These are phyloP conservation scores for Hedya salicella DNA, from an alignment of 2,888 invertebrate species.

Conservation along the genomic window DNA sequence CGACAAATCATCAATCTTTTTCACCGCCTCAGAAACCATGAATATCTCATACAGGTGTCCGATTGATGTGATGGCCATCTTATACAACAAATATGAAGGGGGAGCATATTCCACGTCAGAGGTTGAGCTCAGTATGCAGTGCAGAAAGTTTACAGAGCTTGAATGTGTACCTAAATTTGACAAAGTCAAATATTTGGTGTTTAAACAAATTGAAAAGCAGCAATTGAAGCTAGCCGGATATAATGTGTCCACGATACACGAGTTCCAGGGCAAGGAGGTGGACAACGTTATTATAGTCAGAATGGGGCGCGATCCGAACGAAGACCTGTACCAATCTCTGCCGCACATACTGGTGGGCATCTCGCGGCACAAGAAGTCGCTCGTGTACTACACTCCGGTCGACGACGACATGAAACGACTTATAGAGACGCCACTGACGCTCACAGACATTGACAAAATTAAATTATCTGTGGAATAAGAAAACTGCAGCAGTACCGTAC, in stretches of 20 bases:
- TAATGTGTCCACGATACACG: slow-evolving; percentile 37
- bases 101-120: slow-evolving; percentile 30
- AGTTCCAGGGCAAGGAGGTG: slow-evolving; percentile 38
- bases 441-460: not conserved
- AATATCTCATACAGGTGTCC: slow-evolving; percentile 39
- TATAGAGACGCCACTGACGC: slow-evolving; percentile 23
- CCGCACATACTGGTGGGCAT: slow-evolving; percentile 37
- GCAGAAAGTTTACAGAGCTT: slow-evolving; percentile 12
- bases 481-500: not conserved
- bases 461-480: not conserved
- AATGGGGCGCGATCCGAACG: slow-evolving; percentile 17
- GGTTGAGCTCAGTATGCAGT: slow-evolving; percentile 24
- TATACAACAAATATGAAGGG: slow-evolving; percentile 26
- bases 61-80: slow-evolving; percentile 32
- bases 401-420: slow-evolving; percentile 19
- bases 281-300: slow-evolving; percentile 32
- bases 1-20: slow-evolving; percentile 29
- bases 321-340: slow-evolving; percentile 15
- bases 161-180: slow-evolving; percentile 14
- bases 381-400: slow-evolving; percentile 35
- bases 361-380: slow-evolving; percentile 23
- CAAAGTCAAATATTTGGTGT: slow-evolving; percentile 32
- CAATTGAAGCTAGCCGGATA: slow-evolving; percentile 23
- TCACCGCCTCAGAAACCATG: slow-evolving; percentile 10
- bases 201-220: slow-evolving; percentile 38